Evolutionary conservation across 2,797 vertebrate species (phyloP), one percentile per base, ranked within the genome.

Genomic region (Cryptoprocta ferox): DNA sequence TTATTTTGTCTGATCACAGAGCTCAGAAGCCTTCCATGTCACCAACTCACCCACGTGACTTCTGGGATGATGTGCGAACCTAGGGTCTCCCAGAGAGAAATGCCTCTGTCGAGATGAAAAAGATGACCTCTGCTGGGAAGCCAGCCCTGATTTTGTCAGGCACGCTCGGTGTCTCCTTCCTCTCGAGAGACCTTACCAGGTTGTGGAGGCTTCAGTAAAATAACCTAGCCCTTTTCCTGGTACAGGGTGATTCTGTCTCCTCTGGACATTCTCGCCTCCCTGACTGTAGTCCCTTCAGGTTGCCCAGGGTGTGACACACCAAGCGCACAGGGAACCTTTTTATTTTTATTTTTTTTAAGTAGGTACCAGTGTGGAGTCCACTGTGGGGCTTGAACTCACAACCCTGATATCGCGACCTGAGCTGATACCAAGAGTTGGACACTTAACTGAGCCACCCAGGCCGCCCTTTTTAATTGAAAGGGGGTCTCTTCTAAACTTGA

Each of bases 1-100:
- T 32, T 87, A 76, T 81, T 95, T 95, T 93, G 16, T 79, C 39
- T 95, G 93, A 95, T 85, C 45, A 30, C n/a, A n/a, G 87, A 88
- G 28, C 12, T 42, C 45, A 28, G 15, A 24, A 56, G 48, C 28
- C 42, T 92, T 94, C 70, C 81, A 7, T 65, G 81, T 93, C 50
- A 42, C 56, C 59, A 42, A 5, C n/a, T 93, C 42, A 42, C 56
- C 59, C 48, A 8, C n/a, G 65, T 73, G 28, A 14, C 81, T 89
- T 95, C 42, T 35, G n/a, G 11, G 80, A 39, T 45, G 59, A 61
- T 68, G 14, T 75, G 37, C 79, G 39, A 95, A 96, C 7, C 2
- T 4, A 87, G 42, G 16, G 37, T 48, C 71, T 93, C 66, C 87
- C 0, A 18, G 50, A 86, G 42, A 83, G 66, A 95, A 5, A n/a